phyloP scores from a whole-genome alignment of 2,113 vertebrate genomes.

The Anas platyrhynchos region DNA sequence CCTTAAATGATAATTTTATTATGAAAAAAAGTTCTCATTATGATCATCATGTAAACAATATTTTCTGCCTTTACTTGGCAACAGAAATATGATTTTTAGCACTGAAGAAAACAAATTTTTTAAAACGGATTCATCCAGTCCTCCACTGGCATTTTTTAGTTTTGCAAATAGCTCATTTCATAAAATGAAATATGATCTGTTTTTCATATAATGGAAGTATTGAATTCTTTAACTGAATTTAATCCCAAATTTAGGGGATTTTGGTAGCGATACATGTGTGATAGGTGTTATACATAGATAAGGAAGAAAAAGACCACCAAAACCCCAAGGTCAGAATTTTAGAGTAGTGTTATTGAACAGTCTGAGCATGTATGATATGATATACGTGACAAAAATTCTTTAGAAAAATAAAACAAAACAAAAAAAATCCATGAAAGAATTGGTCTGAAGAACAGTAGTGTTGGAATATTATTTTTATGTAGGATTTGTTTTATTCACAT shows the following conservation, averaged over 20 bases:
- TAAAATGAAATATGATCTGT: neutral
- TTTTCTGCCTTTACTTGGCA: neutral
- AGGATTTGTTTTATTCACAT: conserved; percentile 12
- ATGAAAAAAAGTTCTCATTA: neutral
- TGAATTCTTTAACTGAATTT: neutral
- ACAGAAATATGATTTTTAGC: neutral
- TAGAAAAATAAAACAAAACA: neutral
- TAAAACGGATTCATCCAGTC: neutral
- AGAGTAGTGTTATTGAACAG: neutral
- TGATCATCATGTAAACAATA: neutral
- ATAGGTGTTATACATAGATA: conserved; percentile 19
- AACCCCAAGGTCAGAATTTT: neutral
- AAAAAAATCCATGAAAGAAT: neutral
- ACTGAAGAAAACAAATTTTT: neutral
- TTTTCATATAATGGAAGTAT: neutral
- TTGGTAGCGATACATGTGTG: neutral
- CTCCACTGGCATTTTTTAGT: neutral
- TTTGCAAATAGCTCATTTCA: neutral
- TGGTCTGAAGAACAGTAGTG: neutral
- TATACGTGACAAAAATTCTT: neutral
- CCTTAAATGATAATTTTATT: neutral
- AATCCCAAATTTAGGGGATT: neutral
- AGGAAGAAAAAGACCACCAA: neutral
- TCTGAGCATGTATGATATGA: neutral
- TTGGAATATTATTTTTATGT: conserved; percentile 23